Evolutionary conservation across 2,113 vertebrate genomes (phyloP), one percentile per base, ranked within the genome.

Genomic region (Lophotis ruficrista): DNA sequence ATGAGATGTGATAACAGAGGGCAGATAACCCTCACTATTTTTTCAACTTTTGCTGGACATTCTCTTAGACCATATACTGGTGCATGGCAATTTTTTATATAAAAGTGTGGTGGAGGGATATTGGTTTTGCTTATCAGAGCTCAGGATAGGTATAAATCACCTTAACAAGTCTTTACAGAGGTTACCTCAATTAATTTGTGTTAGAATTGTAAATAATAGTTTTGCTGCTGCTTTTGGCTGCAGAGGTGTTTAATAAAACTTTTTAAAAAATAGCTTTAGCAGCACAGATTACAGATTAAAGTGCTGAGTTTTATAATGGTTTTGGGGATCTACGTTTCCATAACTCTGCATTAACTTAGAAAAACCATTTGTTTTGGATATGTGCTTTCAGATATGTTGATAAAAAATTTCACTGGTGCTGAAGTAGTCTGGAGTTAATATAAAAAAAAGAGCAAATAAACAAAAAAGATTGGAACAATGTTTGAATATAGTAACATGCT

Each of bases 41-140:
- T 62, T 83, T 69, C 23, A 64, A 30, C 14, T 86, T 83, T 81
- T 77, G 14, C 35, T 81, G 12, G 23, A 41, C 7, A 10, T 16
- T 54, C 31, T 83, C 16, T 66, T 41, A 61, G 47, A n/a, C 6
- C 0, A 0, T 56, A 11, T 25, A 75, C 10, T 50, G 4, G 5
- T 79, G 9, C 7, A 7, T 47, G 37, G 16, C 33, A 14, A 11
- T 41, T 83, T 47, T 73, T 38, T 16, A 51, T 12, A 50, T 20
- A 43, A 30, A 90, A 37, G 3, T 61, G 15, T 54, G 15, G 57
- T 53, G 10, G 12, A 76, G 4, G 3, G 9, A 37, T 62, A 80
- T 13, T 35, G 15, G 10, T 33, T 41, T 72, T 91, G 24, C 19
- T 71, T 79, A 38, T 61, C 43, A 60, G 24, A 66, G 9, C 27